Evolutionary conservation across 2,797 vertebrate genomes (phyloP).

Genomic region (Cossypha caffra): DNA sequence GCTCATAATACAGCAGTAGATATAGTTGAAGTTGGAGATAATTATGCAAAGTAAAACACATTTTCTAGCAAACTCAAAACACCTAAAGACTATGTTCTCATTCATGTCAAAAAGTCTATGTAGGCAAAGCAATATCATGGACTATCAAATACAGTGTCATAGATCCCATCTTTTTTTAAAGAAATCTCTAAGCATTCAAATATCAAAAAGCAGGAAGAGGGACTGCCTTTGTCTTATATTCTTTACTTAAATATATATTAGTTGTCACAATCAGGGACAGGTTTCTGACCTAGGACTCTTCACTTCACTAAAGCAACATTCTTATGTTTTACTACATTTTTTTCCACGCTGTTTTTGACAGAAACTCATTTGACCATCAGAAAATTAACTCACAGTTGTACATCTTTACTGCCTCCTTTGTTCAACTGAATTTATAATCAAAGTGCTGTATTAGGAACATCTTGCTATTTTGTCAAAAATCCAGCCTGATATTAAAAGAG

Average conservation of each 20-base stretch:
- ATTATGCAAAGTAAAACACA: not conserved
- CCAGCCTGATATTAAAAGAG: not conserved
- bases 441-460: not conserved
- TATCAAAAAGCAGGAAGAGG: not conserved
- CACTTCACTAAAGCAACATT: not conserved
- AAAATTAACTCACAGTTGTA: not conserved
- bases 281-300: not conserved
- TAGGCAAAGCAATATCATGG: not conserved
- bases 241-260: not conserved
- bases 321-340: not conserved
- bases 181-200: not conserved
- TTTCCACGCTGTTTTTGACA: not conserved
- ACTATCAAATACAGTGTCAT: not conserved
- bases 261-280: not conserved
- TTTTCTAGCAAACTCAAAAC: not conserved
- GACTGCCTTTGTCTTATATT: not conserved
- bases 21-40: not conserved
- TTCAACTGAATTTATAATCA: not conserved
- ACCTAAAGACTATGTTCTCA: not conserved
- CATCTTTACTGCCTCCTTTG: not conserved
- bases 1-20: not conserved
- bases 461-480: slow-evolving; percentile 13
- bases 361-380: not conserved
- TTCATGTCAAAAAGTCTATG: not conserved
- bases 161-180: not conserved